These are phyloP conservation scores for Corvus hawaiiensis DNA, from an alignment of 2,113 vertebrate genomes.

Conservation along the genomic window DNA sequence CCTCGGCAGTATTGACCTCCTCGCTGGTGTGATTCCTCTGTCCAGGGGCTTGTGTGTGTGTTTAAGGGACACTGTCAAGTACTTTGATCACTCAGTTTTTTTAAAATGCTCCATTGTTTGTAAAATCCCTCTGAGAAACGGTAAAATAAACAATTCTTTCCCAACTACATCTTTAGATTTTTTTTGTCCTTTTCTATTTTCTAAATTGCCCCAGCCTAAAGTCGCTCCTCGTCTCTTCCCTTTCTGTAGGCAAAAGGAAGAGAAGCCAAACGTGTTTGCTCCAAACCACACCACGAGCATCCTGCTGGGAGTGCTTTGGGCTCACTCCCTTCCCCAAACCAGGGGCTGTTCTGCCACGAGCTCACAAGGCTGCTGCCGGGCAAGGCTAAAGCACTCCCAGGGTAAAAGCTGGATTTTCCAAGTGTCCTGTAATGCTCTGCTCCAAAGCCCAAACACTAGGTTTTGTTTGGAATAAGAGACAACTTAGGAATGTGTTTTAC, in stretches of 20 bases:
- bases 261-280: neutral
- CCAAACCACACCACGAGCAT: accelerated
- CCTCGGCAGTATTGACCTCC: conserved; percentile 50
- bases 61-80: conserved; percentile 63
- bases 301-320: neutral
- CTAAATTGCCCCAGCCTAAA: neutral
- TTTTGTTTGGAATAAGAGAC: neutral
- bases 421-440: neutral
- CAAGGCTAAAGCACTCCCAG: neutral
- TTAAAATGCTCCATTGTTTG: conserved; percentile 62
- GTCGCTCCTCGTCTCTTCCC: neutral
- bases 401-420: neutral
- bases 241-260: accelerated
- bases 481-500: neutral
- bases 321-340: neutral
- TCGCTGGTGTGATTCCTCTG: conserved; percentile 42
- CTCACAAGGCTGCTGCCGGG: neutral
- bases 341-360: neutral
- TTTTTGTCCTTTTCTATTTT: neutral
- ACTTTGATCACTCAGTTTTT: conserved; percentile 58
- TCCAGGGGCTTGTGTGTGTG: conserved; percentile 43
- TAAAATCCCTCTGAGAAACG: conserved; percentile 61
- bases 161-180: neutral
- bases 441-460: neutral
- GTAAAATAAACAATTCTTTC: conserved; percentile 61